Base-by-base conservation (phyloP, 2,888 invertebrate genomes). In the Bugula neritina region DNA sequence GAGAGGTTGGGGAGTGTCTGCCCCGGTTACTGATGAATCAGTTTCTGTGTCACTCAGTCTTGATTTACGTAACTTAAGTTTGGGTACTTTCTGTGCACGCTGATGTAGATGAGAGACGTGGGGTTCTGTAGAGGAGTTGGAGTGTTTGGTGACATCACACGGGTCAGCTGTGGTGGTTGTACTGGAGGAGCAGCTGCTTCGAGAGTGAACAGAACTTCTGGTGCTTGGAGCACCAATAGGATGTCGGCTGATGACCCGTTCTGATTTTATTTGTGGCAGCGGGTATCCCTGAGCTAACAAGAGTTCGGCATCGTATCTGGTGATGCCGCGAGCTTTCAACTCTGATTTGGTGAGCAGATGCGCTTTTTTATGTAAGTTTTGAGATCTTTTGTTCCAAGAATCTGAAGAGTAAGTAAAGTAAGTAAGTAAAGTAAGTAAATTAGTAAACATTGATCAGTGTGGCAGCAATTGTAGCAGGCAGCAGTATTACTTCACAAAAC, bases 241-340 rank as follows among this genome's bases (percentile, higher is more conserved):
- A 27, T 63, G 21, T 63, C 34, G 27, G 31, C 31, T 27, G 27
- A 31, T 2, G 5, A 10, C 3, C 3, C 63, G 63, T 23, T 58
- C 57, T 35, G 54, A 70, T 54, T 63, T 78, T 0, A 81, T 80
- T 69, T 80, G 79, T 5, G 82, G 81, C 31, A 82, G 75, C 23
- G 74, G 74, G 2, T 79, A 75, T 2, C 82, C 82, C 75, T 82
- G 81, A 29, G 80, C 77, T 10, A 83, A 76, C 35, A 83, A 76
- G 31, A 83, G 79, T 75, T 83, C 82, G 0, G 83, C 83, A 78
- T 83, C 82, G 72, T 82, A 82, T 5, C 81, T 75, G 17, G 83
- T 83, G 43, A 83, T 81, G 1, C 82, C 82, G 23, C 82, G 75
- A 54, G 77, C 74, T 73, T 81, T 82, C 25, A 82, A 74, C 72